A percentile compares a stretch with the other conserved stretches of the same genome.
These are phyloP conservation scores for Tyria jacobaeae DNA, from an alignment of 2,888 invertebrate genomes.

Conservation along the genomic window DNA sequence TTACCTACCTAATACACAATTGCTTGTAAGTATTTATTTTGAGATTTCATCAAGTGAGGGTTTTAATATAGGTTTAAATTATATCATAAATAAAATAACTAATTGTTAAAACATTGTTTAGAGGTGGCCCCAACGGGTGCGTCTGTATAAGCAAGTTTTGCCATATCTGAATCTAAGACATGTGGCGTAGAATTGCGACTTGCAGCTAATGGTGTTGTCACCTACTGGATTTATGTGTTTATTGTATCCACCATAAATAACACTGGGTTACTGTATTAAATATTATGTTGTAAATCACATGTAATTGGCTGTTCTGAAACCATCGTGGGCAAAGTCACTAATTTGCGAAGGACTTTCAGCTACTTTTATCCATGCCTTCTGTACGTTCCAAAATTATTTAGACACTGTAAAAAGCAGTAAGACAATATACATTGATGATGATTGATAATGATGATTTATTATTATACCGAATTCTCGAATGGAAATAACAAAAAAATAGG, in stretches of 20 bases:
- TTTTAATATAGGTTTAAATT: too few relatives aligned
- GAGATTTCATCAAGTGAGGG: too few relatives aligned
- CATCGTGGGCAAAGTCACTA: slow-evolving; percentile 33
- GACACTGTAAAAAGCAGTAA: too few relatives aligned
- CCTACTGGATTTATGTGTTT: slow-evolving; percentile 66
- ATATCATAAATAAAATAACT: not conserved
- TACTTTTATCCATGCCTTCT: not conserved
- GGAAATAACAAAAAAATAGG: too few relatives aligned
- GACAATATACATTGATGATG: too few relatives aligned
- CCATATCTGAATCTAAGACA: slow-evolving; percentile 16
- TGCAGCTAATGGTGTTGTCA: slow-evolving; percentile 63
- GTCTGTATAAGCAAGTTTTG: slow-evolving; percentile 9
- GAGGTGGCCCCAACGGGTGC: not conserved
- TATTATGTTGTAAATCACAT: slow-evolving; percentile 64
- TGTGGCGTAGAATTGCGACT: slow-evolving; percentile 15
- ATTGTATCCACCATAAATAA: slow-evolving; percentile 64
- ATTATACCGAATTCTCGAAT: too few relatives aligned
- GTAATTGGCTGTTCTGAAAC: slow-evolving; percentile 62
- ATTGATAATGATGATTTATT: too few relatives aligned
- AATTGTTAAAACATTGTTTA: not conserved
- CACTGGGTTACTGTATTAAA: slow-evolving; percentile 52
- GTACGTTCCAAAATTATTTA: not conserved
- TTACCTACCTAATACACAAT: too few relatives aligned
- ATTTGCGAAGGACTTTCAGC: not conserved
- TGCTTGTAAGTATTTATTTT: too few relatives aligned